Conservation (phyloP, 2,888 invertebrate species). For the Oegoconia quadripuncta region DNA sequence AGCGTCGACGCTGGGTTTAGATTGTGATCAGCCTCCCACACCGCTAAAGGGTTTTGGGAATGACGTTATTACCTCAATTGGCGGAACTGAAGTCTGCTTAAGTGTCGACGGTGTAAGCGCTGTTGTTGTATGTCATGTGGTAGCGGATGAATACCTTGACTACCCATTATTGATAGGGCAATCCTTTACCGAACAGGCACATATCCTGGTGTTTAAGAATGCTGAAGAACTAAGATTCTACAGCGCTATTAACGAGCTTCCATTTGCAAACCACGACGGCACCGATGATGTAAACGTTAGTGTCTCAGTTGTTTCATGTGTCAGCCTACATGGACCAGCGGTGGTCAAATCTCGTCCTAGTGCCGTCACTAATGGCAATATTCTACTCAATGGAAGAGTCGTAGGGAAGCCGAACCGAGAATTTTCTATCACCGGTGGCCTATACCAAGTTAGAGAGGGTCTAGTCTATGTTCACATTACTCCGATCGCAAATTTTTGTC, state of each 20-base stretch:
- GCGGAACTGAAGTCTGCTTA: conserved; percentile 5
- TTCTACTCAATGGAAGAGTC: conserved; percentile 9
- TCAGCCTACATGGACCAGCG: conserved; percentile 7
- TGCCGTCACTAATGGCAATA: neutral
- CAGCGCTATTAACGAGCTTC: conserved; percentile 5
- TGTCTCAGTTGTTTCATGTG: neutral
- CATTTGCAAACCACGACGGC: conserved; percentile 1
- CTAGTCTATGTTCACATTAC: conserved; percentile 6
- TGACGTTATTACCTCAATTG: conserved; percentile 12
- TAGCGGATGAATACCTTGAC: conserved; percentile 16
- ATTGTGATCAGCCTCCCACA: conserved; percentile 3
- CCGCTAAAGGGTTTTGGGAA: conserved; percentile 21
- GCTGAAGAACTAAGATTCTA: conserved; percentile 8
- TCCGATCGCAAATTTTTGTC: conserved; percentile 8
- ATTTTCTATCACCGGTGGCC: conserved; percentile 13
- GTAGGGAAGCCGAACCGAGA: conserved; percentile 16
- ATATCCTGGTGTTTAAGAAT: conserved; percentile 18
- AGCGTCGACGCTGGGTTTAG: neutral
- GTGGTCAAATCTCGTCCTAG: conserved; percentile 6
- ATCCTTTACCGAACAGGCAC: conserved; percentile 19
- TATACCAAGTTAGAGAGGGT: conserved; percentile 12
- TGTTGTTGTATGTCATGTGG: conserved; percentile 15
- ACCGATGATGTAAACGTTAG: neutral
- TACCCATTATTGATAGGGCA: conserved; percentile 18
- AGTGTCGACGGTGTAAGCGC: conserved; percentile 16